Evolutionary conservation across 1,140 invertebrate species (phyloP), one percentile per base, ranked within the genome.

Genomic region (Bilobella aurantiaca): DNA sequence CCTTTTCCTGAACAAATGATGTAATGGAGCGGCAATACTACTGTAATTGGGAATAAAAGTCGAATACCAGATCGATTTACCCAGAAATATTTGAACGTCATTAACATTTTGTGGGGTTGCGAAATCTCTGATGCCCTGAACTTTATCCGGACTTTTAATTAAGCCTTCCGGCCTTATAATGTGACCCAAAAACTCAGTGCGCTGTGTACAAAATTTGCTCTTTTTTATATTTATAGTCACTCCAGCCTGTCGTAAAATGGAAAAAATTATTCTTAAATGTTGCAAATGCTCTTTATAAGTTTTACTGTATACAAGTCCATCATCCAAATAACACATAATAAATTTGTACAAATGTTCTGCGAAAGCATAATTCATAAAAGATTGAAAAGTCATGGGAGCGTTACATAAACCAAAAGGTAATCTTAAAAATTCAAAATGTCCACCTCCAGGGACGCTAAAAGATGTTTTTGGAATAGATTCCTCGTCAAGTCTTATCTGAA

Each of bases 141-240:
- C 60, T 68, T 77, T 78, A 1, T 72, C 73, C 27, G 73, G 70
- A 34, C 75, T 70, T 65, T 75, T 75, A 27, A 74, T 70, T 0
- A 79, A 62, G 14, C 76, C 75, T 30, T 77, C 69, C 14, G 69
- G 58, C 12, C 67, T 69, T 23, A 77, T 63, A 2, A 75, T 64
- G 47, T 78, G 73, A 23, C 78, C 78, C 3, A 79, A 71, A 68
- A 75, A 80, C 23, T 72, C 64, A 3, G 80, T 58, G 58, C 76
- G 69, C 16, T 56, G 63, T 58, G 74, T 67, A 21, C 73, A 76
- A 68, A 82, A 81, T 47, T 77, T 63, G 49, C 74, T 77, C 72
- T 81, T 80, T 61, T 73, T 64, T 1, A 77, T 68, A 46, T 79
- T 81, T 1, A 81, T 71, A 30, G 78, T 81, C 1, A 82, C 66